Conservation (phyloP, 2,888 invertebrate genomes). For the Leistus spinibarbis region DNA sequence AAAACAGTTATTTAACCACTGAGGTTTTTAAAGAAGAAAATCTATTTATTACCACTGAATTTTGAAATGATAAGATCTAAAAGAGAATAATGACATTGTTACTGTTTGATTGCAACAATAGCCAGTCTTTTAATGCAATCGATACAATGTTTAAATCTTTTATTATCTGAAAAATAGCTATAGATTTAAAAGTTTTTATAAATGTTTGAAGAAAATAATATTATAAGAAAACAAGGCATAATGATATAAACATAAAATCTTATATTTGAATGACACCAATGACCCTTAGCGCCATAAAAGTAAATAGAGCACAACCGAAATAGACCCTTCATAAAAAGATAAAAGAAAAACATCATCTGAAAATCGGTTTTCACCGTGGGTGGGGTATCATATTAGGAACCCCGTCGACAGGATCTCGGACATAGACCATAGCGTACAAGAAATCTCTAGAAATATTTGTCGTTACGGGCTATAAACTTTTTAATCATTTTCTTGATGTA, state of each 20-base stretch:
- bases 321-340: conserved; percentile 12
- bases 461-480: neutral
- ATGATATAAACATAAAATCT: conserved; percentile 9
- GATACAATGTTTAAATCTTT: too few relatives aligned
- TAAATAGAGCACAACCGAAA: conserved; percentile 27
- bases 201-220: too few relatives aligned
- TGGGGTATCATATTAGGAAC: conserved; percentile 1
- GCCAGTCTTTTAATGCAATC: too few relatives aligned
- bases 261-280: conserved; percentile 13
- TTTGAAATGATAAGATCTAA: too few relatives aligned
- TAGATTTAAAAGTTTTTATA: too few relatives aligned
- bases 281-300: conserved; percentile 19
- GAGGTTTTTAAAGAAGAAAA: too few relatives aligned
- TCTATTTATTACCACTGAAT: too few relatives aligned
- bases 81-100: too few relatives aligned
- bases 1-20: too few relatives aligned
- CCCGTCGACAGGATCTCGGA: conserved; percentile 1
- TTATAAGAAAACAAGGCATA: neutral
- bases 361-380: conserved; percentile 20
- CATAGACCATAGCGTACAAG: neutral
- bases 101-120: too few relatives aligned
- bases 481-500: neutral
- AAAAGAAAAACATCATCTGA: conserved; percentile 14
- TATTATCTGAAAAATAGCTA: too few relatives aligned
- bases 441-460: neutral